Conservation (phyloP, 2,888 invertebrate genomes). For the Drosophila melanosoma region DNA sequence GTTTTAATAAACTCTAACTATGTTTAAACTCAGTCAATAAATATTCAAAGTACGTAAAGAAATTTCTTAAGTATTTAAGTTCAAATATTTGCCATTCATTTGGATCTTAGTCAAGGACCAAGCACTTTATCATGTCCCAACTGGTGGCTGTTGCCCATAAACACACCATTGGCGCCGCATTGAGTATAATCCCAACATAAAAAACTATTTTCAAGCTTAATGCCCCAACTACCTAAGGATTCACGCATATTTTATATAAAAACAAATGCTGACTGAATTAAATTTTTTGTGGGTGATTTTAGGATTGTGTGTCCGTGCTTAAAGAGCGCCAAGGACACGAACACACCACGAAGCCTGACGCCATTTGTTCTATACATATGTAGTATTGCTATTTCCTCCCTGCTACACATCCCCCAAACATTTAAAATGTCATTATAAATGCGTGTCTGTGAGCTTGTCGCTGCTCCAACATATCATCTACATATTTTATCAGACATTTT, state of each 20-base stretch:
- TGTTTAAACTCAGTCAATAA: constrained; percentile 1
- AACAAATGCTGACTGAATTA: constrained; percentile 54
- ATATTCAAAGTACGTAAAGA: constrained; percentile 7
- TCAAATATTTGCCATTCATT: constrained; percentile 13
- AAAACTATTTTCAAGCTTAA: constrained; percentile 8
- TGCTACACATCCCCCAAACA: constrained; percentile 34
- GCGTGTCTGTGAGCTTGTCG: constrained; percentile 56
- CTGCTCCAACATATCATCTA: constrained; percentile 47
- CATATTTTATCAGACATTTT: constrained; percentile 73
- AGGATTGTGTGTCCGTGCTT: constrained; percentile 18
- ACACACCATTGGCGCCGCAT: constrained; percentile 65
- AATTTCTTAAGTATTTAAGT: constrained; percentile 2
- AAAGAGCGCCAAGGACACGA: constrained; percentile 63
- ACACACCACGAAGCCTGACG: constrained; percentile 31
- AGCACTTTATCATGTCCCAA: constrained; percentile 51
- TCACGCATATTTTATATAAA: constrained; percentile 44
- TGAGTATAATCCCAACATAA: constrained; percentile 20
- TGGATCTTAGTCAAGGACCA: constrained; percentile 31
- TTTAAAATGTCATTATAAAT: constrained; percentile 77
- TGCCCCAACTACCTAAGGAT: neutral
- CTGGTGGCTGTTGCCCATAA: constrained; percentile 50
- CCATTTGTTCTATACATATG: constrained; percentile 12
- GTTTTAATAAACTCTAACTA: neutral
- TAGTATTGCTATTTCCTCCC: neutral
- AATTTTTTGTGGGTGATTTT: constrained; percentile 38